phyloP scores from a whole-genome alignment of 2,113 vertebrate genomes.

The Centrocercus urophasianus region DNA sequence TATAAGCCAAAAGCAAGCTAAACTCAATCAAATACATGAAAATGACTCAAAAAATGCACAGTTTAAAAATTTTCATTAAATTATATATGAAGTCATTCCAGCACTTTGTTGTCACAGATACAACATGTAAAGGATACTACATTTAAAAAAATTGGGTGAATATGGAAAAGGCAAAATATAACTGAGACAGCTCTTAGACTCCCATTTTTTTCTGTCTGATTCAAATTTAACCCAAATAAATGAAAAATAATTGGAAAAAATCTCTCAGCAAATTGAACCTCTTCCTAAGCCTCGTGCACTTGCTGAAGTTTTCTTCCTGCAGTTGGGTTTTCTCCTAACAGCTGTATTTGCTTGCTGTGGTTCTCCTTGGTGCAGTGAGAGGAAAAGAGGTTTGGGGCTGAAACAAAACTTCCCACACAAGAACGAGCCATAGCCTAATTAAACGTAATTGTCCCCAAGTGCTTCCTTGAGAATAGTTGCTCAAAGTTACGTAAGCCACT shows the following conservation, averaged over 20 bases:
- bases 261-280: background rate
- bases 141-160: background rate
- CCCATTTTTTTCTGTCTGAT: slow-evolving; percentile 3
- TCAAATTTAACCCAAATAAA: slow-evolving; percentile 51
- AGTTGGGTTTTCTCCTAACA: background rate
- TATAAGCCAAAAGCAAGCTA: slow-evolving; percentile 64
- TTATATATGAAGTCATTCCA: slow-evolving; percentile 63
- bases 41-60: slow-evolving; percentile 43
- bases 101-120: slow-evolving; percentile 14
- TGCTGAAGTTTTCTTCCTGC: background rate
- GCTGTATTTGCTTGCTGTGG: background rate
- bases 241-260: background rate
- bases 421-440: slow-evolving; percentile 24
- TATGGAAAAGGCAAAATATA: background rate
- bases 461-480: slow-evolving; percentile 14
- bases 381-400: background rate
- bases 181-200: slow-evolving; percentile 26
- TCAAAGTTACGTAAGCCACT: slow-evolving; percentile 45
- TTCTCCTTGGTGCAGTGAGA: background rate
- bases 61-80: slow-evolving; percentile 59
- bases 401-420: background rate
- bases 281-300: background rate
- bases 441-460: slow-evolving; percentile 38
- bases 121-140: slow-evolving; percentile 8
- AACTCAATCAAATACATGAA: slow-evolving; percentile 75